phyloP scores from a whole-genome alignment of 2,888 invertebrate species.

The Galerucella nymphaeae region DNA sequence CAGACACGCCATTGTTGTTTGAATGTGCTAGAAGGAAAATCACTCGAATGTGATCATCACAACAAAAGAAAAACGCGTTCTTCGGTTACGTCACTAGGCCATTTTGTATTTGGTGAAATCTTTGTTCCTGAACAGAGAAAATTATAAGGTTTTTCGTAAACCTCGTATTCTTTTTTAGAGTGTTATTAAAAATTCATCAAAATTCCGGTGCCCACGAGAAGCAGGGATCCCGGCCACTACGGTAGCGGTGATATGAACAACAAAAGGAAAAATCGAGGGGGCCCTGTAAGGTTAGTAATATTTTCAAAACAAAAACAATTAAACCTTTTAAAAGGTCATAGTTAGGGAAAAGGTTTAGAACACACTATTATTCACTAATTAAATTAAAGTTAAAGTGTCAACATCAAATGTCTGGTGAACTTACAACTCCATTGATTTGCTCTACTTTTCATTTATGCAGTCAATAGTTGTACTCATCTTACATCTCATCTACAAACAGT shows the following conservation, averaged over 20 bases:
- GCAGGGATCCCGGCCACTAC: conserved; percentile 83
- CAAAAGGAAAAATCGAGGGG: conserved; percentile 87
- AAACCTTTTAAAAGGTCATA: not conserved
- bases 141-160: conserved; percentile 54
- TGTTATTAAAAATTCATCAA: conserved; percentile 67
- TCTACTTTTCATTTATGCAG: conserved; percentile 30
- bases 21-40: conserved; percentile 43
- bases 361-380: conserved; percentile 14
- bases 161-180: conserved; percentile 54
- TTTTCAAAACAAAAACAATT: conserved; percentile 42
- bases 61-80: conserved; percentile 55
- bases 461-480: conserved; percentile 8
- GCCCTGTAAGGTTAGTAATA: conserved; percentile 75
- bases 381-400: conserved; percentile 5
- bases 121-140: conserved; percentile 55
- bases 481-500: not conserved
- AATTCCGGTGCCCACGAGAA: conserved; percentile 88
- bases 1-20: conserved; percentile 43
- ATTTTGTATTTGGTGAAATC: conserved; percentile 62
- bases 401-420: conserved; percentile 19
- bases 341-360: conserved; percentile 1
- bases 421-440: conserved; percentile 26
- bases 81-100: conserved; percentile 65
- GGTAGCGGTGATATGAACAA: conserved; percentile 79
- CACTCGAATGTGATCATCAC: conserved; percentile 47